phyloP scores from a whole-genome alignment of 1,140 invertebrate species.

The Anoplophora glabripennis region DNA sequence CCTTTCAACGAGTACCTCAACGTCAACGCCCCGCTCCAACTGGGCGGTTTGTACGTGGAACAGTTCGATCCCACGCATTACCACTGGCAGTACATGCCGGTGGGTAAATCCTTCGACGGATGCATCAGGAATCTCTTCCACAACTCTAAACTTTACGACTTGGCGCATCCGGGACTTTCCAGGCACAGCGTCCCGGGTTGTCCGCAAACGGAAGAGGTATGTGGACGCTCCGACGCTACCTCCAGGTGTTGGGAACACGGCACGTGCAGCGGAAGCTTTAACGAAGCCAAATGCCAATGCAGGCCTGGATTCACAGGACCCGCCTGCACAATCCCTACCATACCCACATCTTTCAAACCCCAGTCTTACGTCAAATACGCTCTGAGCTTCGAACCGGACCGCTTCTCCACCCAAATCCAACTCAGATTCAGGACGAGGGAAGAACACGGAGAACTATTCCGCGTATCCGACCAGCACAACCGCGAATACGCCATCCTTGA shows the following conservation, averaged over 20 bases:
- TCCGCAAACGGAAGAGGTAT: conserved; percentile 85
- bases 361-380: conserved; percentile 96
- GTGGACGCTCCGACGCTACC: conserved; percentile 75
- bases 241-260: conserved; percentile 88
- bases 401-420: conserved; percentile 89
- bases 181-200: conserved; percentile 83
- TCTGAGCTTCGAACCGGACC: conserved; percentile 88
- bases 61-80: conserved; percentile 83
- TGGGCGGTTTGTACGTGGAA: conserved; percentile 86
- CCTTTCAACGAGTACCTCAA: conserved; percentile 97
- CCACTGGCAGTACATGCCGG: conserved; percentile 82
- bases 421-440: conserved; percentile 90
- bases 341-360: conserved; percentile 83
- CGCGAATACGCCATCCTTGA: conserved; percentile 93
- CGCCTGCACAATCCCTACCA: conserved; percentile 79
- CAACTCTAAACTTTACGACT: conserved; percentile 92
- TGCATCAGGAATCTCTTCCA: conserved; percentile 94
- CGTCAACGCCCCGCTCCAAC: conserved; percentile 90
- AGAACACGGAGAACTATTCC: conserved; percentile 85
- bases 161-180: conserved; percentile 82
- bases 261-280: conserved; percentile 86
- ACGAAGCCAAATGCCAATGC: conserved; percentile 86
- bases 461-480: conserved; percentile 91
- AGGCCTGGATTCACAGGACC: conserved; percentile 88
- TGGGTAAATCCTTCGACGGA: conserved; percentile 87